Base-by-base conservation (phyloP, 1,140 invertebrate genomes). In the Calycopis cecrops region DNA sequence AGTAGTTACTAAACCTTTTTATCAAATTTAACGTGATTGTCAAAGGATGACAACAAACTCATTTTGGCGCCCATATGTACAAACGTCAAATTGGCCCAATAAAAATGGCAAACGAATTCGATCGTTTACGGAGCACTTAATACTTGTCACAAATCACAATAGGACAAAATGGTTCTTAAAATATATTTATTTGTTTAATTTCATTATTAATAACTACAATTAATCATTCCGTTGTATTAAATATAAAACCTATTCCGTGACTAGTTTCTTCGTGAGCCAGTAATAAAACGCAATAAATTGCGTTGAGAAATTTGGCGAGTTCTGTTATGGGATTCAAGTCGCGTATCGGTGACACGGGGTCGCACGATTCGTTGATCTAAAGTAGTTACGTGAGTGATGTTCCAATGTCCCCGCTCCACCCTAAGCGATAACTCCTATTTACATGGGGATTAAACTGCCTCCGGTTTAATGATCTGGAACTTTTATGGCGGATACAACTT, bases 351-450 rank as follows among this genome's bases (percentile, higher is more conserved):
- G 67, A 69, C 63, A 65, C 59, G 62, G 63, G 65, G 73, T 69
- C 65, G 65, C 69, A 63, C 67, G 68, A 69, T 50, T 52, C 66
- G 71, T 66, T 66, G 67, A 80, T 79, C 66, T 68, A 67, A 56
- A 52, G 65, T 54, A 71, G 62, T 70, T 75, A 73, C 71, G 71
- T 75, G 74, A 73, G 78, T 73, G 74, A 76, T 79, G 76, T 81
- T 75, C 76, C 69, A 71, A 79, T 75, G 74, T 58, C 35, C 38
- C n/a, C n/a, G 37, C 3, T 8, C 12, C 40, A 9, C 40, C 40
- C 40, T 44, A 9, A 9, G 16, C 40, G 40, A 44, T 16, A 44
- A 14, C 14, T 16, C 8, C 9, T 44, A 44, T 44, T 44, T 44
- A 44, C 40, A 44, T 44, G 17, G 40, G 14, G 12, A 44, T 44